Evolutionary conservation across 1,140 invertebrate genomes (phyloP).

Genomic region (Procambarus virginalis): DNA sequence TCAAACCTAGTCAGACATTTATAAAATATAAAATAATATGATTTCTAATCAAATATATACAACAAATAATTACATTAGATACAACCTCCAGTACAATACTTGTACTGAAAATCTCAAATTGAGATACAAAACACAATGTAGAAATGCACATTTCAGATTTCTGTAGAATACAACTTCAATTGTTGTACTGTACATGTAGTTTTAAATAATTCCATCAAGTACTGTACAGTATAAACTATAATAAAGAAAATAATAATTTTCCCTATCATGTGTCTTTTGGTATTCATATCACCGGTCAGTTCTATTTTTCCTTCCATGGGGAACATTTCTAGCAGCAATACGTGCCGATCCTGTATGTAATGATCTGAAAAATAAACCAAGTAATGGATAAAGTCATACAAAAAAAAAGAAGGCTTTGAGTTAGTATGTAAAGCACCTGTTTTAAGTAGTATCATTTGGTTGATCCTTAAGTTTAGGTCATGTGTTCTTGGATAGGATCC

Average conservation of each 20-base stretch:
- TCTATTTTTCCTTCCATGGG: constrained; percentile 43
- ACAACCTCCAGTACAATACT: neutral
- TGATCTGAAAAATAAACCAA: constrained; percentile 41
- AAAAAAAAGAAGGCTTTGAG: no score
- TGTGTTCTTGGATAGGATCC: no score
- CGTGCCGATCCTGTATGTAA: constrained; percentile 64
- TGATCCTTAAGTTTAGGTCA: no score
- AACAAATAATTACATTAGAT: neutral
- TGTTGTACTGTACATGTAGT: no score
- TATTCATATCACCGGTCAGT: constrained; percentile 45
- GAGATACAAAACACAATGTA: neutral
- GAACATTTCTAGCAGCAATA: constrained; percentile 58
- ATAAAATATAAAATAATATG: neutral
- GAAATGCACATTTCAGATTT: neutral
- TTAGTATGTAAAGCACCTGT: no score
- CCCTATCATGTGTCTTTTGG: neutral
- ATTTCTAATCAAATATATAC: neutral
- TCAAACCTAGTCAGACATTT: neutral
- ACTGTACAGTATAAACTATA: neutral
- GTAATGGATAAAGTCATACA: no score
- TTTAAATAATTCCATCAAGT: no score
- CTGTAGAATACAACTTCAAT: neutral
- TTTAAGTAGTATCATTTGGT: no score
- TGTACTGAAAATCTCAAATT: constrained; percentile 1
- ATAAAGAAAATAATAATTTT: neutral